phyloP scores from a whole-genome alignment of 2,113 vertebrate species.

The Pholis gunnellus region DNA sequence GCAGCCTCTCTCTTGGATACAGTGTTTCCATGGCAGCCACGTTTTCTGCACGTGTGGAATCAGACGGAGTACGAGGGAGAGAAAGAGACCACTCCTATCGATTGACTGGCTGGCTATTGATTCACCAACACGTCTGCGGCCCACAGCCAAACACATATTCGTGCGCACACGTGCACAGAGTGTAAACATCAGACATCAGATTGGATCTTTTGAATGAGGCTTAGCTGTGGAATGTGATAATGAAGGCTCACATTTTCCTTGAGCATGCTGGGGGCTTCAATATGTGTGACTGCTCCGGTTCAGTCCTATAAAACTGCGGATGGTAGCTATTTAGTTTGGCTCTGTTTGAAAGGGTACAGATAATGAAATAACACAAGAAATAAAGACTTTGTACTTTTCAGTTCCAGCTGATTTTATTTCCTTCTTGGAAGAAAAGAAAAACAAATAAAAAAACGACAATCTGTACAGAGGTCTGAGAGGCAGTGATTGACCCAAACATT shows the following conservation, averaged over 20 bases:
- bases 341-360: not conserved
- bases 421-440: constrained; percentile 92
- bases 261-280: not conserved
- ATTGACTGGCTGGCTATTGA: constrained; percentile 65
- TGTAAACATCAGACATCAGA: constrained; percentile 48
- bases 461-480: constrained; percentile 99
- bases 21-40: constrained; percentile 83
- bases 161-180: constrained; percentile 15
- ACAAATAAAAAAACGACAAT: constrained; percentile 79
- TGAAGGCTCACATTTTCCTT: constrained; percentile 8
- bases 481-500: constrained; percentile 98
- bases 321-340: not conserved
- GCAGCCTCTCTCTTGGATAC: constrained; percentile 77
- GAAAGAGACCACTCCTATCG: constrained; percentile 67
- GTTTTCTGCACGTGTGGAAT: constrained; percentile 77
- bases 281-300: not conserved
- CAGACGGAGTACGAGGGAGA: constrained; percentile 47
- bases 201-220: constrained; percentile 20
- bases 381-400: constrained; percentile 87
- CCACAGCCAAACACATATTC: constrained; percentile 44
- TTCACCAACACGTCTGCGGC: constrained; percentile 54
- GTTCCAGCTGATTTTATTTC: constrained; percentile 99
- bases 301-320: not conserved
- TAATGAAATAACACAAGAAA: not conserved
- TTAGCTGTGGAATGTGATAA: constrained; percentile 37